Percentiles rank a stretch among this genome's conserved stretches.
Evolutionary conservation across 2,888 invertebrate species (phyloP).

Genomic region (Kryphioiulus occultus): DNA sequence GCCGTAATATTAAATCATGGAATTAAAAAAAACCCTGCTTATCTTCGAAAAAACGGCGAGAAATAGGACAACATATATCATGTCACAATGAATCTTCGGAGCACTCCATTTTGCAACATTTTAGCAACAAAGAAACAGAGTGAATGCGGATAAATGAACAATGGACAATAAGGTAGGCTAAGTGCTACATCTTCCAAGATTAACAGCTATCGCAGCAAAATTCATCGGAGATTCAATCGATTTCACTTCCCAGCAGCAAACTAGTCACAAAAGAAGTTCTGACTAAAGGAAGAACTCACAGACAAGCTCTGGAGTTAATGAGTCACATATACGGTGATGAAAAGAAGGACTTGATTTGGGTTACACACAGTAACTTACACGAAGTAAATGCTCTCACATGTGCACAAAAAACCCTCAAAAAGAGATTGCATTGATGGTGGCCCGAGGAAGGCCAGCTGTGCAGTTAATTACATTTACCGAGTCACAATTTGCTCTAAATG

Average conservation of each 20-base stretch:
- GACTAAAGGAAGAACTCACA: neutral
- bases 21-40: too few species aligned
- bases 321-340: neutral
- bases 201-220: neutral
- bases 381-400: neutral
- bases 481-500: constrained; percentile 31
- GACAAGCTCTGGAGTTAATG: constrained; percentile 4
- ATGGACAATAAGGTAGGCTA: neutral
- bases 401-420: neutral
- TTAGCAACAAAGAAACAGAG: neutral
- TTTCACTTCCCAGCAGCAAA: neutral
- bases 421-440: neutral
- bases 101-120: neutral
- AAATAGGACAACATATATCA: neutral
- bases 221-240: neutral
- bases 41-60: too few species aligned
- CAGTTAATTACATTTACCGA: constrained; percentile 31
- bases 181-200: neutral
- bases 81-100: neutral
- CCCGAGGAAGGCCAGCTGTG: constrained; percentile 3
- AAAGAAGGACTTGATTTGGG: neutral
- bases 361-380: neutral
- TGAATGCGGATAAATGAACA: neutral
- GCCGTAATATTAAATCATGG: too few species aligned
- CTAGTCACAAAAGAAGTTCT: neutral